phyloP scores from a whole-genome alignment of 2,113 vertebrate species.

The Pseudonaja textilis region DNA sequence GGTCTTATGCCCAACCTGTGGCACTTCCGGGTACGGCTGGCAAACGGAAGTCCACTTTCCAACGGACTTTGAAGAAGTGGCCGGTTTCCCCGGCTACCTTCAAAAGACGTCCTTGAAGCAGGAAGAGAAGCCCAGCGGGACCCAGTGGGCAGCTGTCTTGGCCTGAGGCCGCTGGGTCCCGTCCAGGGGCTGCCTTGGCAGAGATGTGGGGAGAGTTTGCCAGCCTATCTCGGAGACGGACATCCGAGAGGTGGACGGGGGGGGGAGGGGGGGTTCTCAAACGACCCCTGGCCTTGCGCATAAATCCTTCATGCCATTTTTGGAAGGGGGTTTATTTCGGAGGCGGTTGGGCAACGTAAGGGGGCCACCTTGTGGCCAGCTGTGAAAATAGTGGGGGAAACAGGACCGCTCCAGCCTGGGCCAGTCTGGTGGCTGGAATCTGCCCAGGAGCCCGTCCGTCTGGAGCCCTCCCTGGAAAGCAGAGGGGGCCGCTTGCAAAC shows the following conservation, averaged over 20 bases:
- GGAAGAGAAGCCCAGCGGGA: neutral
- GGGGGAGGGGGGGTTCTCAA: neutral
- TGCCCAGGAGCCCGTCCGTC: too few species aligned
- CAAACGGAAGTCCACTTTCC: neutral
- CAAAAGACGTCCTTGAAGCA: neutral
- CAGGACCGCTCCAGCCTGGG: neutral
- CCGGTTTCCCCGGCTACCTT: neutral
- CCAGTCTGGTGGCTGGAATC: too few species aligned
- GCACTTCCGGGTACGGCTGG: neutral
- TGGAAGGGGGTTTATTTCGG: neutral
- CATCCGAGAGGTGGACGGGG: neutral
- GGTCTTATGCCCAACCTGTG: neutral
- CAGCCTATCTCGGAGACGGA: neutral
- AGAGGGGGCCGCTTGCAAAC: neutral
- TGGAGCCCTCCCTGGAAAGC: neutral
- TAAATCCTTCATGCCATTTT: rapidly evolving
- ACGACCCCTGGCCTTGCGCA: neutral
- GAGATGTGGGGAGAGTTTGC: neutral
- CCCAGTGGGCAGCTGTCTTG: neutral
- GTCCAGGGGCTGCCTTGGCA: neutral
- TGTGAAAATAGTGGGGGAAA: neutral
- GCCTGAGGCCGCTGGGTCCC: neutral
- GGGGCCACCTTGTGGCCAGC: conserved; percentile 17
- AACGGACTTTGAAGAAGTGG: neutral
- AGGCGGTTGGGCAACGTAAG: neutral